Evolutionary conservation across 2,113 vertebrate species (phyloP).

Genomic region (Amia ocellicauda): DNA sequence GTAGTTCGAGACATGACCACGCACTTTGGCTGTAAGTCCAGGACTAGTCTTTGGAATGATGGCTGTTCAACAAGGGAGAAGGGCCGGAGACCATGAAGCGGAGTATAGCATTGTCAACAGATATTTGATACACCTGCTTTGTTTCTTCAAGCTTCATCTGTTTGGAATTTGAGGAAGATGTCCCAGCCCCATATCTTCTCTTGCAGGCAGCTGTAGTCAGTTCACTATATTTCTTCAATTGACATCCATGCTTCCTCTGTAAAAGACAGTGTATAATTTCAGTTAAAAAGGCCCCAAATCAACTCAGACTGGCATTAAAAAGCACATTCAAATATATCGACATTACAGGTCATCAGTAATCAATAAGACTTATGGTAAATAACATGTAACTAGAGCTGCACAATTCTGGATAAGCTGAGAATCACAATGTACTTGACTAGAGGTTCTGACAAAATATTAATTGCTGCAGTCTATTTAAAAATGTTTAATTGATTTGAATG

Average conservation of each 20-base stretch:
- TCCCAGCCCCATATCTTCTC: conserved; percentile 1
- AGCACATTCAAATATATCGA: too few relatives aligned
- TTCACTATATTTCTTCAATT: background rate
- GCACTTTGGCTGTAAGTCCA: conserved; percentile 19
- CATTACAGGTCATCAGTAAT: too few relatives aligned
- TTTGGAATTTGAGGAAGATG: background rate
- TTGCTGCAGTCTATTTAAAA: too few relatives aligned
- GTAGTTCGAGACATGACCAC: conserved; percentile 20
- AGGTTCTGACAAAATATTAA: too few relatives aligned
- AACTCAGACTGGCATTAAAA: conserved; percentile 5
- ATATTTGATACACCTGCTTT: background rate
- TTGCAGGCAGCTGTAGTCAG: background rate
- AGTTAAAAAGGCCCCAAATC: conserved; percentile 1
- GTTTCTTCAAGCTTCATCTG: conserved; percentile 6
- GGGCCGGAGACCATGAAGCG: conserved; percentile 25
- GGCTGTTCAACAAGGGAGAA: conserved; percentile 25
- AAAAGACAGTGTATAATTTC: conserved; percentile 4
- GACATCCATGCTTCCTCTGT: background rate
- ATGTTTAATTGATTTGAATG: too few relatives aligned
- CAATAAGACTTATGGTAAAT: too few relatives aligned
- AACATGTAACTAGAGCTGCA: too few relatives aligned
- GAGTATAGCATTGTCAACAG: conserved; percentile 4
- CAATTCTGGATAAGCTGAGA: too few relatives aligned
- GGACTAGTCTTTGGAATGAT: conserved; percentile 10
- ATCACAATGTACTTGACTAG: too few relatives aligned